phyloP scores from a whole-genome alignment of 2,888 invertebrate genomes.

The Alitta virens region DNA sequence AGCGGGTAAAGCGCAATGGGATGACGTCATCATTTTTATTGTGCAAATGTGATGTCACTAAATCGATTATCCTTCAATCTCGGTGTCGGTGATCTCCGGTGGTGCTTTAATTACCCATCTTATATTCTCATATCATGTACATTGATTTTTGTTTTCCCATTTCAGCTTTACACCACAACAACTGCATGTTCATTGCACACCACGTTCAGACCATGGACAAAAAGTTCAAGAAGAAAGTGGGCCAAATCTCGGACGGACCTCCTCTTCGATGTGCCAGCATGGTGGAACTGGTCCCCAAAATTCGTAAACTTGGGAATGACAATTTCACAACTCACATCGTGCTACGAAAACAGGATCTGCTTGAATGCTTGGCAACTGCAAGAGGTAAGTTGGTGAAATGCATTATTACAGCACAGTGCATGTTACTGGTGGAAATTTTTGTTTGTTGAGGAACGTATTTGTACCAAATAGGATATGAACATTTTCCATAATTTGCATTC shows the following conservation, averaged over 20 bases:
- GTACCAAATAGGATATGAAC: too few relatives aligned
- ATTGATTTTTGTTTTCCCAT: background rate
- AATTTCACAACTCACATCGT: constrained; percentile 24
- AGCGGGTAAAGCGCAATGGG: too few relatives aligned
- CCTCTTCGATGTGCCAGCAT: constrained; percentile 10
- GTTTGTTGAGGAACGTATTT: too few relatives aligned
- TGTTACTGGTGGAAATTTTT: too few relatives aligned
- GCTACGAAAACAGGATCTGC: constrained; percentile 23
- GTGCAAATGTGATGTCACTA: too few relatives aligned
- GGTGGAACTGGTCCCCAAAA: constrained; percentile 22
- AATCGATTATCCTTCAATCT: too few relatives aligned
- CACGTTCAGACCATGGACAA: constrained; percentile 29
- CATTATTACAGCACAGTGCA: background rate
- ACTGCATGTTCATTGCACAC: constrained; percentile 33
- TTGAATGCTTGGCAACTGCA: constrained; percentile 17
- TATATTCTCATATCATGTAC: too few relatives aligned
- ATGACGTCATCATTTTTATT: too few relatives aligned
- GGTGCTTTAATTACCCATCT: too few relatives aligned
- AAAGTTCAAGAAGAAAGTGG: constrained; percentile 19
- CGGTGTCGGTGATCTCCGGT: too few relatives aligned
- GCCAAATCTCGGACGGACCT: background rate
- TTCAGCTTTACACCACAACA: constrained; percentile 31
- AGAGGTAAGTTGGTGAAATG: constrained; percentile 18
- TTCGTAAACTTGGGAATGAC: constrained; percentile 28
- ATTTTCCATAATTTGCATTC: too few relatives aligned